phyloP scores from a whole-genome alignment of 2,888 invertebrate species.

The Liopterus haemorrhoidalis region DNA sequence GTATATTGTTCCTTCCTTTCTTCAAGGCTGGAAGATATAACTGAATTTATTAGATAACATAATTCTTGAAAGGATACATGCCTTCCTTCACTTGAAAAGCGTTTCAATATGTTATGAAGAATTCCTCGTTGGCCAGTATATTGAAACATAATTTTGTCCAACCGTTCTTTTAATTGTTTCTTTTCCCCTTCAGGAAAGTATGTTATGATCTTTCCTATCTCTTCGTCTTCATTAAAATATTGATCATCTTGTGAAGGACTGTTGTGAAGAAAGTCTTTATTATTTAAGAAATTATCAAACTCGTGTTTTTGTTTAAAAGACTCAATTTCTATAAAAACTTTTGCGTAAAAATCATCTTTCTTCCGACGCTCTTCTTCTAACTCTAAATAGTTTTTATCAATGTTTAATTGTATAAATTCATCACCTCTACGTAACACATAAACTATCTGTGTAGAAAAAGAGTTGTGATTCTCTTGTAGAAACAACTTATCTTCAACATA shows the following conservation, averaged over 20 bases:
- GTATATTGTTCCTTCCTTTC: constrained; percentile 14
- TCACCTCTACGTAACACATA: constrained; percentile 14
- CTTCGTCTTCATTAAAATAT: constrained; percentile 16
- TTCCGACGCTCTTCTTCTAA: constrained; percentile 21
- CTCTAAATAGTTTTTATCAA: constrained; percentile 22
- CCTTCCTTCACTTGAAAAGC: constrained; percentile 26
- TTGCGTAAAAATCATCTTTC: constrained; percentile 15
- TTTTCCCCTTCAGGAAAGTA: constrained; percentile 18
- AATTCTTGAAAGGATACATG: constrained; percentile 26
- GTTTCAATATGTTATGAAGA: constrained; percentile 20
- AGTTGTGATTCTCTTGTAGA: constrained; percentile 23
- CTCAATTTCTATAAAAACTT: constrained; percentile 11
- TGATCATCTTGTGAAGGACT: too few species aligned
- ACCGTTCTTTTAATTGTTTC: too few species aligned
- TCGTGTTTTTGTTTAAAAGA: constrained; percentile 20
- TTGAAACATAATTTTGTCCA: too few species aligned
- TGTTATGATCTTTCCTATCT: constrained; percentile 12
- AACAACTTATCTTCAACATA: constrained; percentile 21
- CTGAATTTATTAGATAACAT: constrained; percentile 25
- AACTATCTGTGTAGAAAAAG: constrained; percentile 13
- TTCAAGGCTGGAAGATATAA: constrained; percentile 20
- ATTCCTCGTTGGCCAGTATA: too few species aligned
- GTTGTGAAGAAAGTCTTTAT: too few species aligned
- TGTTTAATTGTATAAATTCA: constrained; percentile 17
- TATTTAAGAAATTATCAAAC: constrained; percentile 21